phyloP scores from a whole-genome alignment of 64 coral and sea anemone genomes.

The Hydrozoanthus tunicans region DNA sequence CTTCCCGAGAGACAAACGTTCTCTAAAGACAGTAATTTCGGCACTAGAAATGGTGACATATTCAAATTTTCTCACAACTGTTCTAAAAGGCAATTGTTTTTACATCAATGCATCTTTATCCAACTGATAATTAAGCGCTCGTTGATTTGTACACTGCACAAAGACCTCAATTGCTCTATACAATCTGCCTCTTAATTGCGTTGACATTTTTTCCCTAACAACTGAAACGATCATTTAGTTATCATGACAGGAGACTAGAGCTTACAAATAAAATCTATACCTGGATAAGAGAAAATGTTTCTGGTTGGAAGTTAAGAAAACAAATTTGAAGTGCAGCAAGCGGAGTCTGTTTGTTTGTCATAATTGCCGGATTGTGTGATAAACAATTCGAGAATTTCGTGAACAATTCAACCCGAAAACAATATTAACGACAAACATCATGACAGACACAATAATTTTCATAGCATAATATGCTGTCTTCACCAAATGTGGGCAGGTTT shows the following conservation, averaged over 20 bases:
- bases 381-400: not conserved
- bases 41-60: not conserved
- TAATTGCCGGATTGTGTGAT: slow-evolving; percentile 6
- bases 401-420: not conserved
- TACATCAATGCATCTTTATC: not conserved
- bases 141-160: slow-evolving; percentile 8
- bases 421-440: slow-evolving; percentile 10
- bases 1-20: not conserved
- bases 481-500: not conserved
- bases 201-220: not conserved
- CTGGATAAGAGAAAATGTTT: not conserved
- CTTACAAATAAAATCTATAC: not conserved
- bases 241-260: not conserved
- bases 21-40: not conserved
- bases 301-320: not conserved
- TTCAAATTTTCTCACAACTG: slow-evolving; percentile 17
- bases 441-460: not conserved
- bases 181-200: not conserved
- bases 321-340: not conserved
- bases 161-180: not conserved
- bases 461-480: not conserved
- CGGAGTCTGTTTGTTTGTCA: too few relatives aligned
- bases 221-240: not conserved
- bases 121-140: slow-evolving; percentile 1
- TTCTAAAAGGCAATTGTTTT: slow-evolving; percentile 5